Conservation (phyloP, 2,888 invertebrate species). For the Himalopsyche kuldschensis region DNA sequence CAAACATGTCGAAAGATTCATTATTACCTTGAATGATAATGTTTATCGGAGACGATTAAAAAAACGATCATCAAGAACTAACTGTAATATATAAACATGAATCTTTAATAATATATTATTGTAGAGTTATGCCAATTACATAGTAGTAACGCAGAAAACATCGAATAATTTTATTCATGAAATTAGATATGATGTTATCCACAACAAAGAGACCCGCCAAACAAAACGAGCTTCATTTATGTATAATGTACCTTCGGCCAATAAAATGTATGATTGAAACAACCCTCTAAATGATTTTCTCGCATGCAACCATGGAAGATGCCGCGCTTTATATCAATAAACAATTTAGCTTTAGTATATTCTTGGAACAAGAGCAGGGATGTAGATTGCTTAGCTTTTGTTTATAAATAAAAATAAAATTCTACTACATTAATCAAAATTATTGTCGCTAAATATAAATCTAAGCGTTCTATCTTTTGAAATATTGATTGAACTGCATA, state of each 20-base stretch:
- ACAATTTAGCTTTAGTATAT: constrained; percentile 17
- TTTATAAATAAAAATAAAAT: too few relatives aligned
- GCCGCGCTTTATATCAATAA: constrained; percentile 11
- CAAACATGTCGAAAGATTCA: too few relatives aligned
- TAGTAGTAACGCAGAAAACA: neutral
- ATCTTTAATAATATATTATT: too few relatives aligned
- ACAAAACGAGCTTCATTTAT: constrained; percentile 7
- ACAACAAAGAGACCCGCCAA: constrained; percentile 15
- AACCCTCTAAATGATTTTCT: neutral
- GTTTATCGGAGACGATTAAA: too few relatives aligned
- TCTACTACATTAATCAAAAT: too few relatives aligned
- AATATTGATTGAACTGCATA: too few relatives aligned
- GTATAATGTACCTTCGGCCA: constrained; percentile 4
- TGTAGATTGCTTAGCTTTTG: neutral
- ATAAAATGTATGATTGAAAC: constrained; percentile 30
- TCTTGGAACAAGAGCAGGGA: neutral
- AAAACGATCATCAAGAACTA: too few relatives aligned
- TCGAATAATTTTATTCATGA: neutral
- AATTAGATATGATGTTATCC: constrained; percentile 13
- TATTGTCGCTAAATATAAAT: too few relatives aligned
- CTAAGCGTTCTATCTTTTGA: too few relatives aligned
- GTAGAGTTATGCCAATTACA: too few relatives aligned
- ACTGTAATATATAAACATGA: too few relatives aligned
- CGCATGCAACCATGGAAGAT: neutral
- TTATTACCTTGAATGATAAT: too few relatives aligned